Evolutionary conservation across 2,797 vertebrate genomes (phyloP), one percentile per base, ranked within the genome.

Genomic region (Semaprochilodus insignis): DNA sequence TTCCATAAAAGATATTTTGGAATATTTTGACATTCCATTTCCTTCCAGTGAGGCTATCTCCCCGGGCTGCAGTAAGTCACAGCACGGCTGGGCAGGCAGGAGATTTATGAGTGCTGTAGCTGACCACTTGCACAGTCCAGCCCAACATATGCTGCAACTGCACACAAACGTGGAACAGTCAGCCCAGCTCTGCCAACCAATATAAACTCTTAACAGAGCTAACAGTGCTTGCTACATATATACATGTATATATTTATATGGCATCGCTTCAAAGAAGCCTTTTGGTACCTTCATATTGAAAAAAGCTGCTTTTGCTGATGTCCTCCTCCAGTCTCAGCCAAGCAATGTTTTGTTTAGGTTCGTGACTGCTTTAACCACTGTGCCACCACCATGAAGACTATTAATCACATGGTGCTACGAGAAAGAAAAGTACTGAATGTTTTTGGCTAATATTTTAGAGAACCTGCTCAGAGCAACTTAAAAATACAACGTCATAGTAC

Each of bases 21-120:
- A 82, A 85, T 89, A 81, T 88, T 91, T 90, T 86, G 83, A 82
- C 83, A 74, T 82, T 81, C 69, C 34, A 77, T 87, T 87, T 88
- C 83, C 81, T 81, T 85, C 85, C 85, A 84, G 75, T 71, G 62
- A 89, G 87, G 84, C 79, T 72, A 76, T 80, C 59, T 91, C 89
- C 88, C 86, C 48, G 67, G 78, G 85, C 87, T 90, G 82, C 85
- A 73, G 82, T 90, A 91, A 89, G 84, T 89, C 84, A 88, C 59
- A 57, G 75, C 74, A 84, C 59, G 87, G 85, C 87, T 89, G 82
- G 83, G 77, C 84, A 82, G 77, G 66, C 59, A 78, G 59, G 70
- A 89, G 88, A 88, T 89, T 88, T 85, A 89, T 83, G 75, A 63
- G 57, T 69, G 78, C 85, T 89, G 83, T 75, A 77, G 80, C 78